These are phyloP conservation scores for Fringilla coelebs DNA, from an alignment of 2,797 vertebrate genomes.

Conservation along the genomic window DNA sequence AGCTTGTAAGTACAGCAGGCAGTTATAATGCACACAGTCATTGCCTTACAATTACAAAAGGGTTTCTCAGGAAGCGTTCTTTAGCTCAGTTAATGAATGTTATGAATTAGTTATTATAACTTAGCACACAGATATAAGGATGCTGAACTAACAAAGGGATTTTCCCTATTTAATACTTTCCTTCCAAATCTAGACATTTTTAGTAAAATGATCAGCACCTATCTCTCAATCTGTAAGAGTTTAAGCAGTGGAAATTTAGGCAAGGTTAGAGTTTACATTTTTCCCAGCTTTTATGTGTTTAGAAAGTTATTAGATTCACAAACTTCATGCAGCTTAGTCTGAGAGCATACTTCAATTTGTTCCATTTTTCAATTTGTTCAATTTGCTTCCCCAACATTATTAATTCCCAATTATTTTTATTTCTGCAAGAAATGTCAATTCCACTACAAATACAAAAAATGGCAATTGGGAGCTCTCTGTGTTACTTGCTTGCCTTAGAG, in stretches of 20 bases:
- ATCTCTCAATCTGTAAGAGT: background rate
- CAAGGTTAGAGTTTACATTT: background rate
- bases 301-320: background rate
- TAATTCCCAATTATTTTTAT: background rate
- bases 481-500: background rate
- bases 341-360: background rate
- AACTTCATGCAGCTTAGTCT: background rate
- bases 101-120: background rate
- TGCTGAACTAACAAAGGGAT: background rate
- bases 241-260: background rate
- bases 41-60: background rate
- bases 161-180: background rate
- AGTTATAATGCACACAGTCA: background rate
- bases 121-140: background rate
- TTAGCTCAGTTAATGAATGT: background rate
- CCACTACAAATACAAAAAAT: background rate
- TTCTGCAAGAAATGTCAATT: background rate
- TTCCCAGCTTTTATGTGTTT: background rate
- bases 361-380: background rate
- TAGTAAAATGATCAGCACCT: background rate
- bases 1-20: background rate
- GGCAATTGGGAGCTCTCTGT: background rate
- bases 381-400: background rate
- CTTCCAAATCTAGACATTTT: background rate
- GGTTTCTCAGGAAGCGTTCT: background rate